Conservation (phyloP, 2,888 invertebrate genomes). For the Drosophila mayaguana region DNA sequence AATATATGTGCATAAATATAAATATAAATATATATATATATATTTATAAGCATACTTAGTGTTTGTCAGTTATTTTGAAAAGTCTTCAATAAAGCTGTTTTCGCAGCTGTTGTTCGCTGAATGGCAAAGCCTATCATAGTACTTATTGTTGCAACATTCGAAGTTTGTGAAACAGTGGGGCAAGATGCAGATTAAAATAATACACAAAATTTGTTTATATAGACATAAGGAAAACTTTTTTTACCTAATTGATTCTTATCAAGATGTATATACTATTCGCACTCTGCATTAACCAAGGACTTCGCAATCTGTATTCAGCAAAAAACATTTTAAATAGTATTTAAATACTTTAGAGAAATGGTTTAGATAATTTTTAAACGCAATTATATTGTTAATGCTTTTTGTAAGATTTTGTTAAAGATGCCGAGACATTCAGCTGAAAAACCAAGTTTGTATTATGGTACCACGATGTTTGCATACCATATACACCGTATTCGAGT, state of each 20-base stretch:
- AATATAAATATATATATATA: neutral
- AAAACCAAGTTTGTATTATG: neutral
- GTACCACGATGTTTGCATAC: conserved; percentile 32
- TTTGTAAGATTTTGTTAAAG: neutral
- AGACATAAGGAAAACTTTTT: too few species aligned
- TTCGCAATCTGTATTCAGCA: neutral
- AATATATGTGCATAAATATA: neutral
- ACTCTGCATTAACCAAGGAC: neutral
- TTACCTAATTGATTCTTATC: neutral
- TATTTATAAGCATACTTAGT: neutral
- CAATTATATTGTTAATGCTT: neutral
- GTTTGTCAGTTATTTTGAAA: neutral
- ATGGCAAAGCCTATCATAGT: neutral
- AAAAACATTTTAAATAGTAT: neutral
- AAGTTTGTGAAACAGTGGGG: neutral
- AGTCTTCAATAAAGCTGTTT: conserved; percentile 1
- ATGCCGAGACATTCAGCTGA: conserved; percentile 13
- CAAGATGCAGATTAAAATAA: too few species aligned
- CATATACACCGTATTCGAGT: conserved; percentile 42
- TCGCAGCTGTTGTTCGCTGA: conserved; percentile 5
- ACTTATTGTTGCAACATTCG: conserved; percentile 5
- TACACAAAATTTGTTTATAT: too few species aligned
- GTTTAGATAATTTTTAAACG: too few species aligned
- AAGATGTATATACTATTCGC: neutral
- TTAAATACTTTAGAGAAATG: neutral